phyloP scores from a whole-genome alignment of 1,140 invertebrate species.

The Drosophila rhopaloa region DNA sequence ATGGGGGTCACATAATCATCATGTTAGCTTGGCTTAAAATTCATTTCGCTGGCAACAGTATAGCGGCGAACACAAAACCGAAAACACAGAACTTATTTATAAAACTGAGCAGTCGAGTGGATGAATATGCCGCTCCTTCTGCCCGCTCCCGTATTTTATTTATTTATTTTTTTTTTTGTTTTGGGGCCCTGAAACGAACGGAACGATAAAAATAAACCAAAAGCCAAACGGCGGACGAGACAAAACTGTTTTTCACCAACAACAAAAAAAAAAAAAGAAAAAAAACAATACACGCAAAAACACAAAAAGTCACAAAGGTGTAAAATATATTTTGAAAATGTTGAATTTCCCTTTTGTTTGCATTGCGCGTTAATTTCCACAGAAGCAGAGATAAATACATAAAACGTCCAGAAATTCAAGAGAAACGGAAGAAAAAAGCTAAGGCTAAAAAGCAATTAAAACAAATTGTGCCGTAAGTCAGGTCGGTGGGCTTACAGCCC shows the following conservation, averaged over 20 bases:
- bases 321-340: slow-evolving; percentile 45
- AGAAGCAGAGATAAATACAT: slow-evolving; percentile 37
- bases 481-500: slow-evolving; percentile 67
- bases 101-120: slow-evolving; percentile 76
- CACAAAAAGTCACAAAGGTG: slow-evolving; percentile 54
- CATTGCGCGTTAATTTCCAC: slow-evolving; percentile 33
- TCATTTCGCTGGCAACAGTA: slow-evolving; percentile 47
- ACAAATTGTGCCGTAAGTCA: slow-evolving; percentile 79
- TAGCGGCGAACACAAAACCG: slow-evolving; percentile 10
- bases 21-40: slow-evolving; percentile 60
- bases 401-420: slow-evolving; percentile 22
- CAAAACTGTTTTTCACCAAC: slow-evolving; percentile 30
- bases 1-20: slow-evolving; percentile 18
- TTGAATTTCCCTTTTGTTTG: slow-evolving; percentile 31
- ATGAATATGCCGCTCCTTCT: slow-evolving; percentile 51
- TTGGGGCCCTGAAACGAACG: slow-evolving; percentile 50
- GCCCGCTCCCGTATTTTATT: slow-evolving; percentile 30
- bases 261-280: neutral
- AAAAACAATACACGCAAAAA: neutral
- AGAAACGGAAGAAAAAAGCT: slow-evolving; percentile 16
- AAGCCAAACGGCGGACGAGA: slow-evolving; percentile 49
- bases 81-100: slow-evolving; percentile 71
- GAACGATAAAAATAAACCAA: slow-evolving; percentile 68
- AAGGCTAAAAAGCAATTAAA: slow-evolving; percentile 79
- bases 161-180: slow-evolving; percentile 4